Base-by-base conservation (phyloP, 2,888 invertebrate species). In the Acleris emargana region DNA sequence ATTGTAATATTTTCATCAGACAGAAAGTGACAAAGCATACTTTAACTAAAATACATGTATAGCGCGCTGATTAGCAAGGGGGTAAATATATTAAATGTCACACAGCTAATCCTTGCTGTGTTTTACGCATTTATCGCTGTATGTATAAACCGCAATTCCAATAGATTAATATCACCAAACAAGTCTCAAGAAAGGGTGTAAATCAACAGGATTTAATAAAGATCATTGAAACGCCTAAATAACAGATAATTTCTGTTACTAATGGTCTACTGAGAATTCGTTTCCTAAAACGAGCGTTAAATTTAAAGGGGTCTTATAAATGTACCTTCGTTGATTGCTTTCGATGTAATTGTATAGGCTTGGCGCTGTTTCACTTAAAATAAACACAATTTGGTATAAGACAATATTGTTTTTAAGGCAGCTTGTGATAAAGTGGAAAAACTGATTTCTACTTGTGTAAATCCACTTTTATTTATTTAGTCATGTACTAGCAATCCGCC, bases 261-360 rank as follows among this genome's bases (percentile, higher is more conserved):
- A 59, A 60, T 38, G 55, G 32, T 45, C 50, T 55, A 55, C 45
- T 55, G 50, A 55, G 32, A 9, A 32, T 60, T 51, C 50, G 59
- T 55, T 59, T 43, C 50, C 58, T 54, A 28, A 60, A 64, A 42
- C 42, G 58, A 53, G 28, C 25, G 25, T 43, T 45, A 55, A 59
- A 60, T 64, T 50, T 64, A 58, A 50, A 58, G 47, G 45, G 25
- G 43, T 50, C 54, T 55, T 55, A 60, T 60, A 64, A 60, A 55
- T 18, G 54, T 51, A 42, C 59, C 50, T 54, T 64, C 50, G 32
- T 50, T 43, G 50, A 50, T 55, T 60, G 60, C 63, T 64, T 64
- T 64, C 18, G 17, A 32, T 28, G 47, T 20, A 38, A 53, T 58
- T 22, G 22, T 20, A 25, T 18, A 22, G 17, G 51, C 28, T 49